These are phyloP conservation scores for Benthosema pterotum DNA, from an alignment of 2,797 vertebrate genomes.

Conservation along the genomic window DNA sequence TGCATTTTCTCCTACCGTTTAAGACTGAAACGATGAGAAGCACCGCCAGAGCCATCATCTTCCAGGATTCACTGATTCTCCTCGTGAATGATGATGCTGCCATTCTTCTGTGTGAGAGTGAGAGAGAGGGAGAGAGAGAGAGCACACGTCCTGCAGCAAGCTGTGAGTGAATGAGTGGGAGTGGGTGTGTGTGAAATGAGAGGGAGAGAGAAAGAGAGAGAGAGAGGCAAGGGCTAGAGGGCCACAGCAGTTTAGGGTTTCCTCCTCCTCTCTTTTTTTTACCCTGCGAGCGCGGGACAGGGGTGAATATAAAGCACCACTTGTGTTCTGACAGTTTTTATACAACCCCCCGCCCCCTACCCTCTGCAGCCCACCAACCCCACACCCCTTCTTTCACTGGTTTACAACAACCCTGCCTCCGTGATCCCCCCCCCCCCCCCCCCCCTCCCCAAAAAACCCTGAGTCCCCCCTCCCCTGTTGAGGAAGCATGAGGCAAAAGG, in stretches of 20 bases:
- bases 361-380: slow-evolving; percentile 65
- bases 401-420: slow-evolving; percentile 62
- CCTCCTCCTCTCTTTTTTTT: slow-evolving; percentile 55
- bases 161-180: slow-evolving; percentile 13
- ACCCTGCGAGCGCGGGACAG: slow-evolving; percentile 58
- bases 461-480: slow-evolving; percentile 46
- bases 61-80: slow-evolving; percentile 25
- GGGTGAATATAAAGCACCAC: slow-evolving; percentile 71
- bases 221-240: slow-evolving; percentile 45
- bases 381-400: slow-evolving; percentile 62
- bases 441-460: no score
- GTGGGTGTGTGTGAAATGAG: slow-evolving; percentile 15
- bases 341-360: slow-evolving; percentile 49
- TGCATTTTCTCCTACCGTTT: slow-evolving; percentile 55
- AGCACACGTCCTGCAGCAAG: slow-evolving; percentile 43
- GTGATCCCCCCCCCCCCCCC: slow-evolving; percentile 9
- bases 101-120: slow-evolving; percentile 65
- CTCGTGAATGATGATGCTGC: slow-evolving; percentile 61
- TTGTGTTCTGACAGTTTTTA: slow-evolving; percentile 76
- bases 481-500: slow-evolving; percentile 33
- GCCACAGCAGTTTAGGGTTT: slow-evolving; percentile 65
- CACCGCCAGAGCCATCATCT: slow-evolving; percentile 40
- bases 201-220: slow-evolving; percentile 49
- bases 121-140: no score
- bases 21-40: slow-evolving; percentile 47